Conservation (phyloP, 2,888 invertebrate genomes). For the Myathropa florea region DNA sequence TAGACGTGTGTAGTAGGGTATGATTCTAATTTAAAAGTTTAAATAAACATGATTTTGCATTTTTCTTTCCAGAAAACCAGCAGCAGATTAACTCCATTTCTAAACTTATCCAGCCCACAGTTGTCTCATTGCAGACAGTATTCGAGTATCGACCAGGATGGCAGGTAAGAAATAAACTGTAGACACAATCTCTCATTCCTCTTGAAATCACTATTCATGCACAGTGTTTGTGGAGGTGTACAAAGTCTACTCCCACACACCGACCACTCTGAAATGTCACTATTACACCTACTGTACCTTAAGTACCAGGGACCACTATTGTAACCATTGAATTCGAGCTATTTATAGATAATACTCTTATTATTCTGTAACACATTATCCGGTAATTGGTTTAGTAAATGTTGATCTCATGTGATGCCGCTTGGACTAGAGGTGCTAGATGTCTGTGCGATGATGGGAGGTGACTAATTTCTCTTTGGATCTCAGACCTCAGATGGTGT, state of each 20-base stretch:
- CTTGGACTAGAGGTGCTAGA: background rate
- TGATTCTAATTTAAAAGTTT: too few relatives aligned
- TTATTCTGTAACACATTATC: slow-evolving; percentile 14
- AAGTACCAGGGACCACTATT: slow-evolving; percentile 9
- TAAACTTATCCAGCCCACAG: background rate
- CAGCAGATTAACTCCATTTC: background rate
- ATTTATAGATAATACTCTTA: slow-evolving; percentile 23
- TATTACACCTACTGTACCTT: slow-evolving; percentile 3
- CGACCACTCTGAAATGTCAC: background rate
- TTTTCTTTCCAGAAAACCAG: background rate
- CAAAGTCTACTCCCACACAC: background rate
- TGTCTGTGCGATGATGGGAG: background rate
- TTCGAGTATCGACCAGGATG: background rate
- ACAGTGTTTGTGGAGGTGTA: background rate
- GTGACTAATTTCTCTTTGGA: slow-evolving; percentile 3
- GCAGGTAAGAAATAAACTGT: background rate
- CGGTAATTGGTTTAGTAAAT: slow-evolving; percentile 17
- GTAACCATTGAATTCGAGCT: background rate
- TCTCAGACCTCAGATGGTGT: background rate
- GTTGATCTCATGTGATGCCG: slow-evolving; percentile 13
- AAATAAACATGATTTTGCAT: too few relatives aligned
- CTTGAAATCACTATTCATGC: background rate
- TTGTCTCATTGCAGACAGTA: background rate
- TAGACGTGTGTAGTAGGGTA: too few relatives aligned
- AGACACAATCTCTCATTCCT: background rate